phyloP scores from a whole-genome alignment of 2,113 vertebrate genomes.

The Amia ocellicauda region DNA sequence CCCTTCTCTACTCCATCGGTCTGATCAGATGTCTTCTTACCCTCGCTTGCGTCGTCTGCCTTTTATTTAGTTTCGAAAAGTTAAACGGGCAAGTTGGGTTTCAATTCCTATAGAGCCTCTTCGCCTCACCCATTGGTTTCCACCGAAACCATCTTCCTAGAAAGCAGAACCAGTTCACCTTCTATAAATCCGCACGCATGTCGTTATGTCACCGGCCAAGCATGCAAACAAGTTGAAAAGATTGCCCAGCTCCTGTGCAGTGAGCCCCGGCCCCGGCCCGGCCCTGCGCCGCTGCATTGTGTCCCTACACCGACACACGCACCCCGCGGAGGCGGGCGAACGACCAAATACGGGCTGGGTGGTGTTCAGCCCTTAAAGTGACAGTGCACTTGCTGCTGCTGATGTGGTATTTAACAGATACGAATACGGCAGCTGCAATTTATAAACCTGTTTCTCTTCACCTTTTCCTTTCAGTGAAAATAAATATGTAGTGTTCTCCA shows the following conservation, averaged over 20 bases:
- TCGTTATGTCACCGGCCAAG: constrained; percentile 2
- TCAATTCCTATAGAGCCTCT: constrained; percentile 2
- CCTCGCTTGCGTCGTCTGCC: neutral
- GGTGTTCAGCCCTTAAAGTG: constrained; percentile 14
- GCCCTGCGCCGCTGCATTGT: constrained; percentile 50
- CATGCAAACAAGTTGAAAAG: constrained; percentile 5
- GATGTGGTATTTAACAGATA: too few relatives aligned
- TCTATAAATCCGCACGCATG: neutral
- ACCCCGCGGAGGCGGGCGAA: constrained; percentile 45
- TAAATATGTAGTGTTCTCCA: too few relatives aligned
- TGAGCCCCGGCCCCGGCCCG: neutral
- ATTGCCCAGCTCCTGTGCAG: neutral
- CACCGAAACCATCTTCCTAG: neutral
- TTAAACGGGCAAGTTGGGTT: constrained; percentile 35
- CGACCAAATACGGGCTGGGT: constrained; percentile 37
- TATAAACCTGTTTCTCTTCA: too few relatives aligned
- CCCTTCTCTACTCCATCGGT: constrained; percentile 28
- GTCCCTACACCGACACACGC: constrained; percentile 38
- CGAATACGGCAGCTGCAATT: too few relatives aligned
- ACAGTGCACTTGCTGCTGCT: neutral
- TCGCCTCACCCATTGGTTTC: neutral
- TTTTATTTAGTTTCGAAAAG: constrained; percentile 43
- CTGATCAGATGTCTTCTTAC: constrained; percentile 8
- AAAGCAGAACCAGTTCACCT: neutral
- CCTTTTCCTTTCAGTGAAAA: too few relatives aligned